These are phyloP conservation scores for Clinocottus analis DNA, from an alignment of 2,113 vertebrate species.

Conservation along the genomic window DNA sequence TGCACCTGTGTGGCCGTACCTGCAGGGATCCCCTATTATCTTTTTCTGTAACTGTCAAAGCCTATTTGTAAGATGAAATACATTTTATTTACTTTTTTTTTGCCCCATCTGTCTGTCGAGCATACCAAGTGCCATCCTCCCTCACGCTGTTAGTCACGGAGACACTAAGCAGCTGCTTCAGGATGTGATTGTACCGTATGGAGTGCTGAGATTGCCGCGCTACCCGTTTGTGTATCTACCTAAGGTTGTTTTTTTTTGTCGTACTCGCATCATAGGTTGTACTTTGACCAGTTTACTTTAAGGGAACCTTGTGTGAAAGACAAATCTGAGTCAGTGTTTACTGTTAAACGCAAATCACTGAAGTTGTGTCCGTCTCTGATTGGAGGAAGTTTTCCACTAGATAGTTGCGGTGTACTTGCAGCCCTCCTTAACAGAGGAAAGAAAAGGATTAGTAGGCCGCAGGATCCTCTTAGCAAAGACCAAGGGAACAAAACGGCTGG, in stretches of 20 bases:
- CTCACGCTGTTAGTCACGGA: too few species aligned
- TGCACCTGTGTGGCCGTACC: too few species aligned
- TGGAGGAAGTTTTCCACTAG: conserved; percentile 19
- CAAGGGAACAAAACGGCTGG: background rate
- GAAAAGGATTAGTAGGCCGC: background rate
- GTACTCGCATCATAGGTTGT: background rate
- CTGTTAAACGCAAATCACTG: background rate
- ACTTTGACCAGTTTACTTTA: conserved; percentile 63
- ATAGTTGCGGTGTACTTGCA: background rate
- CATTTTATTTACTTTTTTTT: too few species aligned
- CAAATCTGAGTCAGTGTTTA: conserved; percentile 40
- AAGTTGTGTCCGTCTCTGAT: conserved; percentile 28
- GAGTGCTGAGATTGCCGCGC: too few species aligned
- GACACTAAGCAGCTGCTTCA: too few species aligned
- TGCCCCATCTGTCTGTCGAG: too few species aligned
- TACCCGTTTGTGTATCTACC: background rate
- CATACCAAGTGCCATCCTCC: too few species aligned
- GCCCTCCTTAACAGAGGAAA: background rate
- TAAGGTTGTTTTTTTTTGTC: background rate
- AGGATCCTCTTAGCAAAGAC: background rate
- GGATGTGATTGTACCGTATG: too few species aligned
- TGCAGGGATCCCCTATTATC: too few species aligned
- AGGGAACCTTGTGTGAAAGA: background rate
- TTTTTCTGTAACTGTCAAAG: too few species aligned
- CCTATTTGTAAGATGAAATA: too few species aligned